A percentile compares a stretch with the other conserved stretches of the same genome.
These are phyloP conservation scores for Leucopsar rothschildi DNA, from an alignment of 2,113 vertebrate species.

Conservation along the genomic window DNA sequence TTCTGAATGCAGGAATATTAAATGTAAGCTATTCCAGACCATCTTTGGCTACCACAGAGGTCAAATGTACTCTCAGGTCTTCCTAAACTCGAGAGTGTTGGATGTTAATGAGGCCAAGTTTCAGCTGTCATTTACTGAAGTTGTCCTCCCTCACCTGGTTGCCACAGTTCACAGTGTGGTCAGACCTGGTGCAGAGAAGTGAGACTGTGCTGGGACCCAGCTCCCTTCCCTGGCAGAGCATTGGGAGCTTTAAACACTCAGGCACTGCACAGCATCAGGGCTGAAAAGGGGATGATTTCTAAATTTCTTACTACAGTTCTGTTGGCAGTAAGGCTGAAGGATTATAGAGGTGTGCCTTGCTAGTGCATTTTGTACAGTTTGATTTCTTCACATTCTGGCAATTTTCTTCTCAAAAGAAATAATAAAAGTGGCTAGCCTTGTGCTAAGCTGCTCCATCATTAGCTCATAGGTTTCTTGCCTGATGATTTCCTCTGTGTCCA, in stretches of 20 bases:
- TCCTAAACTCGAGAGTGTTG: not conserved
- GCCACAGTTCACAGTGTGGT: not conserved
- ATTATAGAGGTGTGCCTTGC: not conserved
- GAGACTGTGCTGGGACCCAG: not conserved
- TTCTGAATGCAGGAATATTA: not conserved
- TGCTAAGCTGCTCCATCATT: not conserved
- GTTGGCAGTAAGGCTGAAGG: not conserved
- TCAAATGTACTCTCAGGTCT: not conserved
- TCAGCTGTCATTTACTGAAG: not conserved
- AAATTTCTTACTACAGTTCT: not conserved
- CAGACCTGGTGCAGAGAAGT: not conserved
- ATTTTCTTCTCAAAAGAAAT: not conserved
- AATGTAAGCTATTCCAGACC: not conserved
- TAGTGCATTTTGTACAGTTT: not conserved
- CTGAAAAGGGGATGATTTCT: not conserved
- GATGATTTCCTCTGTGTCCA: not conserved
- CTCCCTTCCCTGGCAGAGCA: not conserved
- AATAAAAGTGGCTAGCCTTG: not conserved
- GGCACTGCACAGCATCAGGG: not conserved
- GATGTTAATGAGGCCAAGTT: not conserved
- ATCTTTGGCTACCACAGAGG: not conserved
- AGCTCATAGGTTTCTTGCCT: not conserved
- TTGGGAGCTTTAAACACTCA: not conserved
- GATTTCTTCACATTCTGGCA: not conserved
- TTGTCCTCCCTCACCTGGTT: rapidly evolving